Evolutionary conservation across 1,140 invertebrate species (phyloP).

Genomic region (Drosophila sturtevanti): DNA sequence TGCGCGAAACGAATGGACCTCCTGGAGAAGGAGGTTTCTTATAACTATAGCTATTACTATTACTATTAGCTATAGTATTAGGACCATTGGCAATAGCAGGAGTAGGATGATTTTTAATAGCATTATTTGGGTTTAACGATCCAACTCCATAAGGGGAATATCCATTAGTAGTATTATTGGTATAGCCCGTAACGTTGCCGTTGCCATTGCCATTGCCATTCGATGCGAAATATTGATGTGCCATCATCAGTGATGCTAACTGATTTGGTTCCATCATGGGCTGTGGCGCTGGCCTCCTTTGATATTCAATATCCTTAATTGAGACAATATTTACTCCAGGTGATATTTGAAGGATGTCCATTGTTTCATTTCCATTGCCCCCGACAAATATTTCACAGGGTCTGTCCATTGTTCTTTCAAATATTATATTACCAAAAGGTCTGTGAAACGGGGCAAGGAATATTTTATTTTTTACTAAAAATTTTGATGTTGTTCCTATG

Average conservation of each 20-base stretch:
- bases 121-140: no score
- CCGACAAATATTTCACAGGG: neutral
- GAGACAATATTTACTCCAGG: neutral
- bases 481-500: slow-evolving; percentile 4
- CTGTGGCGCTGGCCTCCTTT: neutral
- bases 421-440: neutral
- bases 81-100: neutral
- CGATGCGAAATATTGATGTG: no score
- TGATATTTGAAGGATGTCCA: neutral
- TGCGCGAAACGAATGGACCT: neutral
- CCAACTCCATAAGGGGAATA: no score
- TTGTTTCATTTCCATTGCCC: neutral
- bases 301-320: neutral
- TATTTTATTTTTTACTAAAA: neutral
- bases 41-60: neutral
- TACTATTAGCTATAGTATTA: neutral
- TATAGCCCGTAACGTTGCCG: no score
- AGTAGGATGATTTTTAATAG: neutral
- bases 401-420: neutral
- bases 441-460: neutral
- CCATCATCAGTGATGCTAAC: no score
- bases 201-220: no score
- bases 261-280: neutral
- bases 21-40: neutral
- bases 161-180: no score